A percentile compares a stretch with the other conserved stretches of the same genome.
phyloP scores from a whole-genome alignment of 2,888 invertebrate genomes.

The Stomorhina lunata region DNA sequence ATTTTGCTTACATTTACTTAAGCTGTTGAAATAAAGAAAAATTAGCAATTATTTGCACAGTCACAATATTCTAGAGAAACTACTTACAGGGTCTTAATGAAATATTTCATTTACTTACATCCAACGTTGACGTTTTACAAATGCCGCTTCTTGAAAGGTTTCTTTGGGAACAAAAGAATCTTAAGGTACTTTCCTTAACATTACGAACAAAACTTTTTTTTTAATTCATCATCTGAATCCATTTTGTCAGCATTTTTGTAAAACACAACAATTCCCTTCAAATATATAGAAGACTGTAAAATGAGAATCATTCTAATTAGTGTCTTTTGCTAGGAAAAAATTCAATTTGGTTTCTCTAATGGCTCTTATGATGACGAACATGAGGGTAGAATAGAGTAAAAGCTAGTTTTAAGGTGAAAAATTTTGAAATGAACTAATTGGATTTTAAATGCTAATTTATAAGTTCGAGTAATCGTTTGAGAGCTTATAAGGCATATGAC shows the following conservation, averaged over 20 bases:
- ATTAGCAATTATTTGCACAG: not conserved
- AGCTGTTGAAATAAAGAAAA: not conserved
- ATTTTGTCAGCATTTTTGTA: not conserved
- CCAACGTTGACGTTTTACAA: not conserved
- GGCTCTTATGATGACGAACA: not conserved
- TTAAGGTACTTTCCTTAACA: not conserved
- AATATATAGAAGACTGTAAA: not conserved
- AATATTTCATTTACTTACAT: too few species aligned
- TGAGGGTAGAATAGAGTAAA: not conserved
- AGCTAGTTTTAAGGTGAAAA: too few species aligned
- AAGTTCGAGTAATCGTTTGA: too few species aligned
- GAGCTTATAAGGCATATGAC: not conserved
- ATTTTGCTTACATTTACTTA: not conserved
- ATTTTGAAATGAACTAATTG: too few species aligned
- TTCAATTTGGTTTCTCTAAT: not conserved
- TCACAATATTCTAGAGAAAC: not conserved
- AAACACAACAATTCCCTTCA: not conserved
- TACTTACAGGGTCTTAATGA: too few species aligned
- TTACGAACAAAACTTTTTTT: not conserved
- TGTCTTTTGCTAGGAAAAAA: slow-evolving; percentile 3
- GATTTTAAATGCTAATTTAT: too few species aligned
- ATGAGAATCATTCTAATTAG: slow-evolving; percentile 47
- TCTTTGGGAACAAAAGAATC: slow-evolving; percentile 13
- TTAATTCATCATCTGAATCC: not conserved
- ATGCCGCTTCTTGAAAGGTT: not conserved